These are phyloP conservation scores for Brenthis ino DNA, from an alignment of 2,888 invertebrate species.

Conservation along the genomic window DNA sequence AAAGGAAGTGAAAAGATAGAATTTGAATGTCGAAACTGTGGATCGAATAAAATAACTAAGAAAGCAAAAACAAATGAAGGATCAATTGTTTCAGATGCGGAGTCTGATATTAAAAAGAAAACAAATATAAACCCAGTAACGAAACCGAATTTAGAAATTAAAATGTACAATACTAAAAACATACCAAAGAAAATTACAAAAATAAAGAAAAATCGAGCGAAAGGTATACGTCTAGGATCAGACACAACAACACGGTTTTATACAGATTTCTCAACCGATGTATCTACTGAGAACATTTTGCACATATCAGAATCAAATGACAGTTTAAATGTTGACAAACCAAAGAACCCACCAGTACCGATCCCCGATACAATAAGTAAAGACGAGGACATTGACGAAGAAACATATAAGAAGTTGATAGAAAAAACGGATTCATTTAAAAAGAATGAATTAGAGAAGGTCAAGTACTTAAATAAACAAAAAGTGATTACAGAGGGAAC, in stretches of 20 bases:
- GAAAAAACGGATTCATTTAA: conserved; percentile 81
- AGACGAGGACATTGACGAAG: conserved; percentile 76
- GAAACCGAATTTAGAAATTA: conserved; percentile 77
- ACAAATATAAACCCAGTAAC: conserved; percentile 39
- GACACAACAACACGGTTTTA: conserved; percentile 86
- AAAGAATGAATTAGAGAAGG: conserved; percentile 78
- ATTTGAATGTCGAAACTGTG: conserved; percentile 75
- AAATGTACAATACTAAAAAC: conserved; percentile 86
- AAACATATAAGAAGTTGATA: conserved; percentile 73
- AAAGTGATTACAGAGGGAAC: conserved; percentile 75
- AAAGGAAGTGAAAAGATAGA: conserved; percentile 73
- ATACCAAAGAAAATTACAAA: conserved; percentile 88
- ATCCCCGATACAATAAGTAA: conserved; percentile 62
- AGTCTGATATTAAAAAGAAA: conserved; percentile 61
- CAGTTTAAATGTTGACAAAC: conserved; percentile 76
- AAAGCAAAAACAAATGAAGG: conserved; percentile 58
- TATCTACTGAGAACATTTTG: conserved; percentile 83
- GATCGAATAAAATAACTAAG: conserved; percentile 69
- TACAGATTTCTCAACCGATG: conserved; percentile 84
- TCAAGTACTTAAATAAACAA: conserved; percentile 75
- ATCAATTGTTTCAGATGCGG: conserved; percentile 65
- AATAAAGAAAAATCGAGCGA: conserved; percentile 85
- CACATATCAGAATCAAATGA: conserved; percentile 86
- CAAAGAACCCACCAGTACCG: conserved; percentile 50
- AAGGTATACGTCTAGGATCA: conserved; percentile 70